Evolutionary conservation across 2,113 vertebrate genomes (phyloP).

Genomic region (Onychorhynchus coronatus): DNA sequence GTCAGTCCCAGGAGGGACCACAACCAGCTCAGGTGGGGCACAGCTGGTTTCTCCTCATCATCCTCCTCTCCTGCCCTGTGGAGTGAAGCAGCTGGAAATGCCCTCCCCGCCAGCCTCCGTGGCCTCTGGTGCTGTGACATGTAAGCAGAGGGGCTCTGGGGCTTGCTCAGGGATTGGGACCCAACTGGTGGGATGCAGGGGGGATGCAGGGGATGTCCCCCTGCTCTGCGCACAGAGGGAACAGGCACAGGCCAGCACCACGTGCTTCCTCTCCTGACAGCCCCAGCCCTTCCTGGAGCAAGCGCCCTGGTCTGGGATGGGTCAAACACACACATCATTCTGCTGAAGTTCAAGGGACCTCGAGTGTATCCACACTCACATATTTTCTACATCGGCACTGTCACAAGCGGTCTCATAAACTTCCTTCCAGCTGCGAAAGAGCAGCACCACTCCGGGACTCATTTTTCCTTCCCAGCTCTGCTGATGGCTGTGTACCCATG

Average conservation of each 20-base stretch:
- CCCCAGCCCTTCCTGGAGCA: background rate
- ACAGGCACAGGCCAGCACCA: fast-evolving
- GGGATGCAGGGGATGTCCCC: no score
- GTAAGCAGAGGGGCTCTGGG: background rate
- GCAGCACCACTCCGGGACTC: background rate
- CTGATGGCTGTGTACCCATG: background rate
- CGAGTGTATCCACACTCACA: fast-evolving
- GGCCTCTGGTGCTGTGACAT: background rate
- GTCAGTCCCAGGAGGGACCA: background rate
- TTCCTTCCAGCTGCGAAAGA: background rate
- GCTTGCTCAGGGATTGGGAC: background rate
- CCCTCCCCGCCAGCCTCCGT: background rate
- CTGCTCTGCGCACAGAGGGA: background rate
- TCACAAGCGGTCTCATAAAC: background rate
- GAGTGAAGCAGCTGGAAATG: background rate
- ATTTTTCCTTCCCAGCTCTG: background rate
- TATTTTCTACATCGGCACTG: background rate
- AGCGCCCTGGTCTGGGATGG: background rate
- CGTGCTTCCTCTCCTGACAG: background rate
- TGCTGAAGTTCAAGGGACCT: background rate
- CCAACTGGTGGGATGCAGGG: background rate
- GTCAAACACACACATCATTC: background rate
- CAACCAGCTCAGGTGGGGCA: fast-evolving
- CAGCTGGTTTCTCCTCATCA: background rate
- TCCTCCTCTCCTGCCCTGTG: background rate